Evolutionary conservation across 2,113 vertebrate genomes (phyloP).

Genomic region (Salvelinus fontinalis): DNA sequence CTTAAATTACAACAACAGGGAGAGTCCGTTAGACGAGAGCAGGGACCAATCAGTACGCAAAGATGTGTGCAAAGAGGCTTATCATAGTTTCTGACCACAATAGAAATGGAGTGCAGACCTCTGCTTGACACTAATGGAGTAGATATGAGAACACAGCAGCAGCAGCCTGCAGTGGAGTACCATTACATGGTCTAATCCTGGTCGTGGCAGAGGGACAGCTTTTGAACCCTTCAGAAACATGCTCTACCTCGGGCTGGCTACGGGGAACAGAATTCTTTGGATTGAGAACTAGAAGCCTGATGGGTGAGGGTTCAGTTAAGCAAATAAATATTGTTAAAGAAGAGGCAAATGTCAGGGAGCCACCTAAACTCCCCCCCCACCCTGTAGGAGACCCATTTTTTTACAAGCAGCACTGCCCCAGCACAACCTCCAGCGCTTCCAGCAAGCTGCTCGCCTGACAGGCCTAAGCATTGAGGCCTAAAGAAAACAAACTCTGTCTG

Average conservation of each 20-base stretch:
- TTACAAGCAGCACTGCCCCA: conserved; percentile 37
- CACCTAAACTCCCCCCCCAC: conserved; percentile 43
- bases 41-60: conserved; percentile 9
- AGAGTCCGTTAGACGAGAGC: background rate
- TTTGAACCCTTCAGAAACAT: background rate
- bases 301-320: conserved; percentile 29
- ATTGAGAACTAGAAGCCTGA: conserved; percentile 15
- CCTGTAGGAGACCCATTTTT: conserved; percentile 39
- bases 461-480: conserved; percentile 62
- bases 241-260: background rate
- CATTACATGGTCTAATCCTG: background rate
- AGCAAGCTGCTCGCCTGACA: conserved; percentile 63
- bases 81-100: conserved; percentile 2
- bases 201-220: background rate
- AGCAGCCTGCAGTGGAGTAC: background rate
- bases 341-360: conserved; percentile 51
- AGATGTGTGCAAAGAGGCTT: background rate
- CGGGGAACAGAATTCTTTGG: conserved; percentile 19
- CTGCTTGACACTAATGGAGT: background rate
- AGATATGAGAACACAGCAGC: background rate
- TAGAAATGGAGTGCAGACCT: background rate
- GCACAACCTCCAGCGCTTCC: conserved; percentile 39
- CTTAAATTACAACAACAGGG: background rate
- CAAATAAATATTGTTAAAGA: conserved; percentile 60
- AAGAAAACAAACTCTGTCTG: conserved; percentile 76